Base-by-base conservation (phyloP, 2,113 vertebrate species). In the Catharus fuscescens region DNA sequence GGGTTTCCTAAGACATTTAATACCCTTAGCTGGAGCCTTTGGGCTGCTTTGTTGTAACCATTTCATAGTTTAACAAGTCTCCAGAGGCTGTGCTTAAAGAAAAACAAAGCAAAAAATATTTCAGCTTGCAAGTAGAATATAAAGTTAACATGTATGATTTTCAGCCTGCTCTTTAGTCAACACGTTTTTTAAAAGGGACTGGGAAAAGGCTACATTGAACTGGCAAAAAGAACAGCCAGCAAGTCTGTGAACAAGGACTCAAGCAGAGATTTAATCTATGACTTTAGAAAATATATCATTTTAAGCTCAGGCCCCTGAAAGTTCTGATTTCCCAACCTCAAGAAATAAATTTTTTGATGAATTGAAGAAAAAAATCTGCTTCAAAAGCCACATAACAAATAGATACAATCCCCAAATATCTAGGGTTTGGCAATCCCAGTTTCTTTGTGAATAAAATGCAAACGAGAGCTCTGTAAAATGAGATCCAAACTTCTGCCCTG, bases 61-160 rank as follows among this genome's bases (percentile, higher is more conserved):
- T 88, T 90, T 93, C 82, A 79, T 74, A 81, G 69, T 64, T 86
- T 94, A 96, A 92, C 86, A 92, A 96, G 86, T 69, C 92, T 96
- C 95, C 57, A 71, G 92, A 69, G 90, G 20, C 10, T 56, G 25
- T 60, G 61, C 47, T 84, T 76, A 57, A 92, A 95, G 57, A 88
- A 93, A 96, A 95, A 92, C 92, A 93, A 84, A 93, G 80, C 31
- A 92, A 88, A 91, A 91, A 90, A 78, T 14, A 53, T 40, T 80
- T 67, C 31, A 79, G 80, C 29, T 86, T 90, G n/a, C 48, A 67
- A 81, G 21, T 5, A 38, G 53, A 79, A 79, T 50, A 76, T 34
- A 17, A 93, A 93, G 72, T 57, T 84, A 53, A 71, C 91, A 78
- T 14, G 10, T 40, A 70, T 45, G 56, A 71, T 48, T 84, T 86